Evolutionary conservation across 2,113 vertebrate genomes (phyloP), one percentile per base, ranked within the genome.

Genomic region (Pholis gunnellus): DNA sequence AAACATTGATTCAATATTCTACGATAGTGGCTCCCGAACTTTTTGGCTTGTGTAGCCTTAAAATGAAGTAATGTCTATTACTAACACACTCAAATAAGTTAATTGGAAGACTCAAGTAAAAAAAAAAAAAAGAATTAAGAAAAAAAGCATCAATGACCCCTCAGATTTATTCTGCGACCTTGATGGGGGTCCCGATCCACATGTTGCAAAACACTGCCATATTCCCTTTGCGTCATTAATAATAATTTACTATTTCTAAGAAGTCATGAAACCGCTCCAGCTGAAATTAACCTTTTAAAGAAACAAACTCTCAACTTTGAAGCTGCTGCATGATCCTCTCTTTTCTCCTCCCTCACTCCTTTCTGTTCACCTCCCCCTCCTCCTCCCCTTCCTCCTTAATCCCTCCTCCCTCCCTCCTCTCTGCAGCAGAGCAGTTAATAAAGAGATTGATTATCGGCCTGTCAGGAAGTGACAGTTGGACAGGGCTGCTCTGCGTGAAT

Each of bases 361-460:
- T 64, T 20, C 29, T 22, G 31, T 74, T 50, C 92, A 84, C 83
- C 94, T 46, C 95, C 92, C 92, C 93, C 93, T 92, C 9, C 34
- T n/a, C 25, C 50, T 40, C 72, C n/a, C 85, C 93, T 57, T 1
- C 94, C 93, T 88, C 77, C 81, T 83, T 91, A 50, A 91, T 34
- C 92, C 93, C 93, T 87, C 95, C 90, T 83, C 83, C 93, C 89
- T 93, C 94, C 93, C 94, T 91, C 81, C 2, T 90, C 60, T 95
- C 97, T 95, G 96, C 96, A 96, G 95, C 76, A 90, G 95, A 97
- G 96, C 97, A 96, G 97, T 96, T 98, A 97, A 97, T 97, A 96
- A 97, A 97, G 97, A 98, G 97, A 99, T 98, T 97, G 97, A 98
- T 98, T 97, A 97, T 96, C 87, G 91, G 95, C 95, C 96, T 97